These are phyloP conservation scores for Ophonus ardosiacus DNA, from an alignment of 2,888 invertebrate genomes.

Conservation along the genomic window DNA sequence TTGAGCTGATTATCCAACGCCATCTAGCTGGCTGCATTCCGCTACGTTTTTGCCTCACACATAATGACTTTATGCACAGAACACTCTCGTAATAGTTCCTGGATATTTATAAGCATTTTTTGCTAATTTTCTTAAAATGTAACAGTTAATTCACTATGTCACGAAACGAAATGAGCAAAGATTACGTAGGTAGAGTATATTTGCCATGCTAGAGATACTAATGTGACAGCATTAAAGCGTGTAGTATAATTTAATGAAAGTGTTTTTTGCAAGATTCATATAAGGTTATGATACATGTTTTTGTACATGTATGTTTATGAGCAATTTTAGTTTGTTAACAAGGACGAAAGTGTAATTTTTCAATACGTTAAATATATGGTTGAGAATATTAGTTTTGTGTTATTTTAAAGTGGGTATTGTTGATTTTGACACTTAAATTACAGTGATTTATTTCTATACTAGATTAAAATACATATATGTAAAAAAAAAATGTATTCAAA, in stretches of 20 bases:
- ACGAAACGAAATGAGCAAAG: neutral
- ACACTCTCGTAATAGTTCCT: conserved; percentile 17
- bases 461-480: neutral
- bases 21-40: conserved; percentile 30
- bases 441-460: neutral
- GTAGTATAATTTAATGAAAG: neutral
- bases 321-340: neutral
- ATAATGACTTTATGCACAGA: conserved; percentile 42
- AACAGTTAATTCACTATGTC: conserved; percentile 13
- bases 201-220: neutral
- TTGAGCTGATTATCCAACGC: conserved; percentile 33
- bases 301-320: neutral
- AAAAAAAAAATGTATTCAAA: too few species aligned
- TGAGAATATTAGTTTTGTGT: neutral
- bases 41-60: neutral
- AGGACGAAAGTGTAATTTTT: neutral
- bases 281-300: conserved; percentile 5
- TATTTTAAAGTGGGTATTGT: neutral
- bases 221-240: neutral
- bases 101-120: conserved; percentile 40
- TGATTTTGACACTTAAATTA: neutral
- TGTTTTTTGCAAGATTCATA: neutral
- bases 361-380: neutral
- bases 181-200: neutral
- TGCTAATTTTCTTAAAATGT: conserved; percentile 42